These are phyloP conservation scores for Varanus komodoensis DNA, from an alignment of 2,113 vertebrate genomes.

Conservation along the genomic window DNA sequence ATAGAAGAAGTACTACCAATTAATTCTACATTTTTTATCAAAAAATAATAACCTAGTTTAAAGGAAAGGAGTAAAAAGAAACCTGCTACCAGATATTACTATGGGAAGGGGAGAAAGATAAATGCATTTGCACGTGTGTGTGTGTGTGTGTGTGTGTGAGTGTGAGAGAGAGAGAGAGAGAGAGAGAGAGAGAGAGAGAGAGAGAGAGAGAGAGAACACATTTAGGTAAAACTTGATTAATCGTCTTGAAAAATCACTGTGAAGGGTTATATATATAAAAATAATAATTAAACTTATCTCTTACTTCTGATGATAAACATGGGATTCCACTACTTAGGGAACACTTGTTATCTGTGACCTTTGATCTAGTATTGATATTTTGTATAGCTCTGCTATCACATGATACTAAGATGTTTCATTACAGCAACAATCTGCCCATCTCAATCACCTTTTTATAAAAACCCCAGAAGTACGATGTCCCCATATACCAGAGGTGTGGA, in stretches of 20 bases:
- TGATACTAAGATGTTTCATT: background rate
- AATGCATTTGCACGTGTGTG: no score
- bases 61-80: background rate
- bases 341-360: background rate
- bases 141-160: no score
- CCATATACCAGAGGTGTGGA: background rate
- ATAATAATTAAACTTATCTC: background rate
- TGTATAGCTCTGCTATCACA: background rate
- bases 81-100: background rate
- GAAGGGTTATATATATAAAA: background rate
- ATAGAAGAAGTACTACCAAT: background rate
- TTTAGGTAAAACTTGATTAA: background rate
- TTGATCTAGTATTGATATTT: background rate
- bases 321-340: background rate
- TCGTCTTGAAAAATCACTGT: background rate
- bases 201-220: background rate
- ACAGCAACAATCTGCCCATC: background rate
- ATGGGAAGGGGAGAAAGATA: background rate
- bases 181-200: background rate
- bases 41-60: background rate
- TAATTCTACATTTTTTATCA: constrained; percentile 7
- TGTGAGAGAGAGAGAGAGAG: background rate
- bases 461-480: background rate
- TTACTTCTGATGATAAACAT: background rate
- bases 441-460: background rate